Conservation (phyloP, 2,113 vertebrate species). For the Raja brachyura region DNA sequence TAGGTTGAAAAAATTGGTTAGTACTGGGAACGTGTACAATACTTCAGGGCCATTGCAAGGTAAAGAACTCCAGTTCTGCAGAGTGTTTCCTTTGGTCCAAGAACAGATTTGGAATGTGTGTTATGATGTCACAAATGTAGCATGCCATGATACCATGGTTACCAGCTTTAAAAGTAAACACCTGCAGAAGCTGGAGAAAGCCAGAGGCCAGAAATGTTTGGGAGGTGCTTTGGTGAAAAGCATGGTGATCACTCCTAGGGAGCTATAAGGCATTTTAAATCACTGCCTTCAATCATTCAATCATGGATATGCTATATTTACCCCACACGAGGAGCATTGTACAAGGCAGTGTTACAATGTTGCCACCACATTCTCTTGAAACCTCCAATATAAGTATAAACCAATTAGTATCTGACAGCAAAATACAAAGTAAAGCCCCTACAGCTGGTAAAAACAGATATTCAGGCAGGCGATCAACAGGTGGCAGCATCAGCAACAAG, state of each 20-base stretch:
- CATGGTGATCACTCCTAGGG: background rate
- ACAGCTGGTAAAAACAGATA: background rate
- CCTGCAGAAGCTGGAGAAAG: background rate
- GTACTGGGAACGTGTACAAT: background rate
- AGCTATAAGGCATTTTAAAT: no score
- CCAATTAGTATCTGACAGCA: no score
- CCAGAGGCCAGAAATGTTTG: background rate
- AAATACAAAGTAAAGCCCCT: background rate
- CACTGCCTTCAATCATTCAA: background rate
- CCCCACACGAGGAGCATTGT: background rate
- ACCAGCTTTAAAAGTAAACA: background rate
- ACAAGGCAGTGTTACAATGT: background rate
- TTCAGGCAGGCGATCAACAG: background rate
- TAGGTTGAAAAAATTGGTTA: background rate
- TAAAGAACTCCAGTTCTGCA: no score
- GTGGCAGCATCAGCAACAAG: background rate
- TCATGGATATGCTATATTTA: background rate
- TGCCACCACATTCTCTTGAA: no score
- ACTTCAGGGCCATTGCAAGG: no score
- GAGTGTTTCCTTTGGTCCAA: background rate
- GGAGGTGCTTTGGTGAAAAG: background rate
- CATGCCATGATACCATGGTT: background rate
- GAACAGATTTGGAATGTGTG: background rate
- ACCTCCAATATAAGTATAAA: background rate
- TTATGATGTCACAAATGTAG: background rate